Evolutionary conservation across 2,797 vertebrate species (phyloP), one percentile per base, ranked within the genome.

Genomic region (Alosa sapidissima): DNA sequence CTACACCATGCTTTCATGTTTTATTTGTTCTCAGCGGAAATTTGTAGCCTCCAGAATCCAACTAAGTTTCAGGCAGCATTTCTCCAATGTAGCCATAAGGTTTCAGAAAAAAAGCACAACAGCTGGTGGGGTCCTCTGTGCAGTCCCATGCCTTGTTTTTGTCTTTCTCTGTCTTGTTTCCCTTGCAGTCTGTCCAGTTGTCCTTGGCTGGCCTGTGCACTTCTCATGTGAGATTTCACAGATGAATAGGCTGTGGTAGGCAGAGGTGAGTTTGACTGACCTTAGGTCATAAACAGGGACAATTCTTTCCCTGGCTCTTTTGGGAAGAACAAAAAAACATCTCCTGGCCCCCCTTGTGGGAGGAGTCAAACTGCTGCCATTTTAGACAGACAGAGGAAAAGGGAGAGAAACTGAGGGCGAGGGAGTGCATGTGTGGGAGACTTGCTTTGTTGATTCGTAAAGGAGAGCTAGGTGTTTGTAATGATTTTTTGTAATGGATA

Each of bases 231-330:
- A 88, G 86, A 90, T 90, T 89, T 92, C 90, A 90, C 91, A 92
- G 92, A 88, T 94, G 92, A 94, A 94, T 93, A 89, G 89, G 86
- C 84, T 45, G 19, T 89, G 92, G 91, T 90, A 87, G 82, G 88
- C 85, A 84, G 93, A 94, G 93, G 92, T 93, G 92, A 94, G 92
- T 90, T 92, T 88, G 90, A 90, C 90, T 94, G 94, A 94, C 93
- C 93, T 58, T 2, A 86, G 94, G 94, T 95, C 92, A 91, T 14
- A 5, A 21, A 7, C 83, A 87, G 81, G 93, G 91, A 95, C 94
- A 94, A 95, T 94, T 88, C 90, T 91, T 83, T 89, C 88, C 87
- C 89, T 68, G 88, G 91, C 88, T 90, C 92, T 92, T 92, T 90
- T 90, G 91, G 91, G 91, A 93, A 89, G 91, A 93, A 93, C 91